Conservation (phyloP, 64 coral and sea anemone species). For the Actinia tenebrosa region DNA sequence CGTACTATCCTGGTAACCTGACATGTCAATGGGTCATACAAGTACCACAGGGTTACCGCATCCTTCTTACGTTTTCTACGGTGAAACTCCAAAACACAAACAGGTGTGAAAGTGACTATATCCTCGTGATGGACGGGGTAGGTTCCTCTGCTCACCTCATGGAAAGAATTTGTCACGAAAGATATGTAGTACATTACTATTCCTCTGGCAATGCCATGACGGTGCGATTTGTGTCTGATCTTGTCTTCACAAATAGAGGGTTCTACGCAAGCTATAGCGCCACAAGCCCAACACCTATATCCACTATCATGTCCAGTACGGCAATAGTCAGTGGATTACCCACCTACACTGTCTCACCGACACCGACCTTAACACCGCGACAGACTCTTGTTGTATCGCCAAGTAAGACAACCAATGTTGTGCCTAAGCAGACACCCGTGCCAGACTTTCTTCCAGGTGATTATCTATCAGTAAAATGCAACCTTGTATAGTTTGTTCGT, state of each 20-base stretch:
- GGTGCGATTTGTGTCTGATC: background rate
- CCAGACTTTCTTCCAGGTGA: background rate
- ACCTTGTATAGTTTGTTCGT: too few relatives aligned
- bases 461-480: background rate
- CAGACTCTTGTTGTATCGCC: background rate
- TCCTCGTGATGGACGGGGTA: background rate
- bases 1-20: background rate
- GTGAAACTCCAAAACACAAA: background rate
- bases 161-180: background rate
- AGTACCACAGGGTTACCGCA: background rate
- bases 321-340: background rate
- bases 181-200: background rate
- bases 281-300: background rate
- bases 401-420: background rate
- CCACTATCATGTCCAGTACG: background rate
- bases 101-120: background rate
- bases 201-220: background rate
- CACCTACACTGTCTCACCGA: too few relatives aligned
- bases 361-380: background rate
- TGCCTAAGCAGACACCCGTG: background rate
- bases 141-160: background rate
- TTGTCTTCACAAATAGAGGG: background rate
- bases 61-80: background rate
- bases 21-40: background rate
- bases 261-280: background rate